Evolutionary conservation across 2,888 invertebrate genomes (phyloP).

Genomic region (Phymatocera aterrima): DNA sequence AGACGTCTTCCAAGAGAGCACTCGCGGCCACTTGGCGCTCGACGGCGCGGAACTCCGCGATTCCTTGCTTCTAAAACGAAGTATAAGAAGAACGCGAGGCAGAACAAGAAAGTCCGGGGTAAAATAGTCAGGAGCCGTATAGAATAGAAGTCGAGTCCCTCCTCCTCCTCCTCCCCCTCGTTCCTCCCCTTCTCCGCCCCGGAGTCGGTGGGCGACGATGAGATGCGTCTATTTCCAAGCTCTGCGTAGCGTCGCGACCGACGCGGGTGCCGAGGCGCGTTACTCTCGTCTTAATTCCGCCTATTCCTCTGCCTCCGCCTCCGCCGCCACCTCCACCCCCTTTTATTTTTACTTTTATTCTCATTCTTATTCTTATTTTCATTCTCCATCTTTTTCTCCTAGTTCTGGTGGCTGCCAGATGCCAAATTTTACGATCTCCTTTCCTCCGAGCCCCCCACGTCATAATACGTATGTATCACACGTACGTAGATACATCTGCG

Average conservation of each 20-base stretch:
- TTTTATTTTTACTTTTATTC: constrained; percentile 32
- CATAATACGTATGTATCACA: not conserved
- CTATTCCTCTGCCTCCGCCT: constrained; percentile 24
- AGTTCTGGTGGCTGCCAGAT: constrained; percentile 33
- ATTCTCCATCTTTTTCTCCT: constrained; percentile 20
- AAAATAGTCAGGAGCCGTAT: too few relatives aligned
- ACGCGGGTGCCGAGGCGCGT: constrained; percentile 15
- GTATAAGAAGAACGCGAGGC: not conserved
- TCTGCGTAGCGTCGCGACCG: constrained; percentile 5
- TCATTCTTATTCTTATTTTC: constrained; percentile 40
- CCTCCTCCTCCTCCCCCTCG: too few relatives aligned
- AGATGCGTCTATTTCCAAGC: constrained; percentile 37
- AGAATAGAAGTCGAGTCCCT: too few relatives aligned
- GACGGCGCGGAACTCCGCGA: constrained; percentile 65
- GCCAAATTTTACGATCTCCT: constrained; percentile 21
- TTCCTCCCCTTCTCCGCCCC: too few relatives aligned
- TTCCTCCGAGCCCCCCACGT: constrained; percentile 25
- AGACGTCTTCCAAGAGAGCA: constrained; percentile 3
- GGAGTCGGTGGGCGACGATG: constrained; percentile 24
- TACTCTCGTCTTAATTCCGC: constrained; percentile 47
- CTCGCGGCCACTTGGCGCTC: constrained; percentile 61
- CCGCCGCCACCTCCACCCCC: not conserved
- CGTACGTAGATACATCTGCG: not conserved
- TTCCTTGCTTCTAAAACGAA: constrained; percentile 45
- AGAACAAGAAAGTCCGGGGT: constrained; percentile 23